These are phyloP conservation scores for Halcyon leucocephala DNA, from an alignment of 2,797 vertebrate genomes.

Conservation along the genomic window DNA sequence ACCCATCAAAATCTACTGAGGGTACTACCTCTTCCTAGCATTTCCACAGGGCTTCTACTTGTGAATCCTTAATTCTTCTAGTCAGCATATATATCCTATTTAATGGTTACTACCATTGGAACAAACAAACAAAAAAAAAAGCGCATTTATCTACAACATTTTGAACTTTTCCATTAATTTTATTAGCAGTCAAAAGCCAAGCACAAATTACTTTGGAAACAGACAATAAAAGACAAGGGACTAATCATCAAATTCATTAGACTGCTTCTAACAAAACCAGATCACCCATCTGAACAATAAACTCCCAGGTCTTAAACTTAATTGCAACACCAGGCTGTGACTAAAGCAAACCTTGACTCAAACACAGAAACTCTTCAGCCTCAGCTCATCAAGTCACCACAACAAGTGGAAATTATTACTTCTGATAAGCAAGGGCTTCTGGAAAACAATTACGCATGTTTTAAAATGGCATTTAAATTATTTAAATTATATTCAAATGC, in stretches of 20 bases:
- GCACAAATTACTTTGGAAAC: neutral
- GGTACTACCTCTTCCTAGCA: neutral
- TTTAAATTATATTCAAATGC: slow-evolving; percentile 39
- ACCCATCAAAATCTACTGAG: neutral
- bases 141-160: neutral
- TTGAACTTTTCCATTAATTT: slow-evolving; percentile 19
- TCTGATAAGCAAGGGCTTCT: slow-evolving; percentile 10
- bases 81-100: neutral
- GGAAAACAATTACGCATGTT: slow-evolving; percentile 27
- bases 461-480: slow-evolving; percentile 48
- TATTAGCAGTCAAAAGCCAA: slow-evolving; percentile 2
- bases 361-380: neutral
- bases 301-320: slow-evolving; percentile 32
- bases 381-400: slow-evolving; percentile 1
- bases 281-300: slow-evolving; percentile 37
- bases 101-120: neutral
- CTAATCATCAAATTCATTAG: slow-evolving; percentile 41
- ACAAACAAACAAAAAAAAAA: neutral
- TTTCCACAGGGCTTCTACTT: neutral
- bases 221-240: neutral
- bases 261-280: neutral
- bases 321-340: neutral
- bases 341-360: slow-evolving; percentile 17
- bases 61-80: neutral
- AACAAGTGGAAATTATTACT: slow-evolving; percentile 39